Percentiles rank a stretch among this genome's conserved stretches.
phyloP scores from a whole-genome alignment of 2,888 invertebrate genomes.

The Hartigia nigra region DNA sequence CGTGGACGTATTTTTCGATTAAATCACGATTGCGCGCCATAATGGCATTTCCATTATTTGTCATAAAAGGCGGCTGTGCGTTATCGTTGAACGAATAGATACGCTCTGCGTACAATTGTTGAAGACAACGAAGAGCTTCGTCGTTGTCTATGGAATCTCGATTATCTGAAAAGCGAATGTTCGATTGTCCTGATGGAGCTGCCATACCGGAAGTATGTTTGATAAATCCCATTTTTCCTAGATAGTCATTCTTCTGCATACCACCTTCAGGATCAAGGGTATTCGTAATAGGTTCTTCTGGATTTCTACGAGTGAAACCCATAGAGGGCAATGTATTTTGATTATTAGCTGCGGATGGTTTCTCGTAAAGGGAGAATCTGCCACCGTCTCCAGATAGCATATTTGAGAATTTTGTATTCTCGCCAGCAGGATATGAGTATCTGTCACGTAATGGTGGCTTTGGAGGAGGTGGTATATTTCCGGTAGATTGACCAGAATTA shows the following conservation, averaged over 20 bases:
- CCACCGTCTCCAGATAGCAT: neutral
- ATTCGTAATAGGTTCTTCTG: slow-evolving; percentile 5
- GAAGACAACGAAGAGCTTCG: slow-evolving; percentile 37
- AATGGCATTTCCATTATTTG: slow-evolving; percentile 40
- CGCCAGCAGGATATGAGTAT: slow-evolving; percentile 40
- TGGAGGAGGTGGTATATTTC: neutral
- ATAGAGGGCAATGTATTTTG: slow-evolving; percentile 25
- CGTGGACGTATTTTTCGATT: slow-evolving; percentile 52
- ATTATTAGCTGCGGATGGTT: neutral
- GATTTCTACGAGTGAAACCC: slow-evolving; percentile 33
- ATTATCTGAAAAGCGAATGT: neutral
- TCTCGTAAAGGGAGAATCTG: neutral
- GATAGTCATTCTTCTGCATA: slow-evolving; percentile 5
- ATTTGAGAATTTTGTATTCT: neutral
- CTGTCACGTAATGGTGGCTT: slow-evolving; percentile 35
- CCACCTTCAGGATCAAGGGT: neutral
- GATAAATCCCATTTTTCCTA: slow-evolving; percentile 11
- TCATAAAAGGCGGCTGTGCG: slow-evolving; percentile 31
- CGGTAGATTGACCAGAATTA: neutral
- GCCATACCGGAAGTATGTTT: neutral
- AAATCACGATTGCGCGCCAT: slow-evolving; percentile 46
- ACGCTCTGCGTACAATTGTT: slow-evolving; percentile 29
- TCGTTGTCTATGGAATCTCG: slow-evolving; percentile 25
- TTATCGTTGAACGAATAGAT: slow-evolving; percentile 8
- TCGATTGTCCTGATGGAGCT: neutral